phyloP scores from a whole-genome alignment of 2,888 invertebrate genomes.

The Tridacna gigas region DNA sequence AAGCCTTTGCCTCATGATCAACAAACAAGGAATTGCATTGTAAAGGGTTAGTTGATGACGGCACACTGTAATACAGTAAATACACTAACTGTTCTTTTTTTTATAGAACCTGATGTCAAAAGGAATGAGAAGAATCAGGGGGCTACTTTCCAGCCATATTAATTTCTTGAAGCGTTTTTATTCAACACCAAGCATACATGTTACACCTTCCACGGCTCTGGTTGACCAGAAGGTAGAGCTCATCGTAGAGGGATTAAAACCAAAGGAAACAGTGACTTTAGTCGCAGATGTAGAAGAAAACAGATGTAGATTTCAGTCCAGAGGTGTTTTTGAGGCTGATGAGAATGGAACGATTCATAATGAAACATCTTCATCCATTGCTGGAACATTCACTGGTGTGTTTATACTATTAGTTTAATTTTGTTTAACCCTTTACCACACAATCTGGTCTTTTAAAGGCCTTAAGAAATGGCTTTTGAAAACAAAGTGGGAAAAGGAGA shows the following conservation, averaged over 20 bases:
- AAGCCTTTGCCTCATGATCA: too few species aligned
- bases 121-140: too few species aligned
- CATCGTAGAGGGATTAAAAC: not conserved
- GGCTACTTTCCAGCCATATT: not conserved
- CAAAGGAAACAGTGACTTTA: constrained; percentile 14
- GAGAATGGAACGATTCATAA: not conserved
- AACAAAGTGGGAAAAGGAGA: too few species aligned
- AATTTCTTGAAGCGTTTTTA: not conserved
- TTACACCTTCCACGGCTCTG: constrained; percentile 1
- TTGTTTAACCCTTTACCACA: too few species aligned
- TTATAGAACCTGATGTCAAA: too few species aligned
- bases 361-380: not conserved
- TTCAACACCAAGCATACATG: constrained; percentile 2
- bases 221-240: constrained; percentile 25
- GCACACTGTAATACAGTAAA: too few species aligned
- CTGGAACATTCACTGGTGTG: constrained; percentile 24
- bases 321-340: constrained; percentile 4
- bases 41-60: too few species aligned
- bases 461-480: too few species aligned
- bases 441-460: too few species aligned
- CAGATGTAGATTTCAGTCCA: constrained; percentile 16
- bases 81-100: too few species aligned
- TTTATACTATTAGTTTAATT: too few species aligned
- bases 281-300: constrained; percentile 24
- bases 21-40: too few species aligned